These are phyloP conservation scores for Xiphophorus hellerii DNA, from an alignment of 2,113 vertebrate species.

Conservation along the genomic window DNA sequence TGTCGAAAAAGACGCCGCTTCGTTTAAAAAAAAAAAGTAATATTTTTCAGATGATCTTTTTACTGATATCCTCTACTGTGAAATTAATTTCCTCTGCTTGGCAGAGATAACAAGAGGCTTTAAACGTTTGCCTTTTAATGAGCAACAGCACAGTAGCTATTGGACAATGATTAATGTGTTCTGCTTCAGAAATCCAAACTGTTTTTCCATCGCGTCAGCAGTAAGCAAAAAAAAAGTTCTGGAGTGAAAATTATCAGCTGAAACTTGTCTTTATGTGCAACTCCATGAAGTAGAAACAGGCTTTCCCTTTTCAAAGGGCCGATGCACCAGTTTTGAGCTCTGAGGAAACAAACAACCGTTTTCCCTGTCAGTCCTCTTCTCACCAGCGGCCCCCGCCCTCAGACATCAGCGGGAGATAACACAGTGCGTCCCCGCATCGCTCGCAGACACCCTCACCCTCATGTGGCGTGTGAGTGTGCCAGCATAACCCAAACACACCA, in stretches of 20 bases:
- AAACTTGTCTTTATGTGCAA: neutral
- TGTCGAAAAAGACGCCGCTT: neutral
- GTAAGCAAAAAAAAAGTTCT: neutral
- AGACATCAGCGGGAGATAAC: constrained; percentile 71
- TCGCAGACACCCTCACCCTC: constrained; percentile 72
- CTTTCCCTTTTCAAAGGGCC: constrained; percentile 1
- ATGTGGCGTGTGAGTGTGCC: constrained; percentile 70
- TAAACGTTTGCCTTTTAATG: constrained; percentile 18
- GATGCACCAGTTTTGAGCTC: neutral
- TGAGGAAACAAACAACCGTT: constrained; percentile 11
- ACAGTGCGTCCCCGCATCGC: constrained; percentile 57
- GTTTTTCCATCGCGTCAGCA: constrained; percentile 11
- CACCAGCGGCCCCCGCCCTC: constrained; percentile 29
- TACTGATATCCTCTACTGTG: neutral
- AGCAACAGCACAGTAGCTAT: constrained; percentile 22
- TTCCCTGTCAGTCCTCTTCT: constrained; percentile 27
- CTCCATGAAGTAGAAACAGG: neutral
- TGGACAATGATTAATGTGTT: constrained; percentile 26
- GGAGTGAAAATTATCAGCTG: neutral
- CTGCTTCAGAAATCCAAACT: constrained; percentile 4
- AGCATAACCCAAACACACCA: constrained; percentile 79
- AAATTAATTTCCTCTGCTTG: neutral
- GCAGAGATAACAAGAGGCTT: neutral
- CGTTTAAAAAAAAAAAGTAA: neutral
- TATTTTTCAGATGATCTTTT: neutral